phyloP scores from a whole-genome alignment of 2,888 invertebrate genomes.

The Yponomeuta evonymella region DNA sequence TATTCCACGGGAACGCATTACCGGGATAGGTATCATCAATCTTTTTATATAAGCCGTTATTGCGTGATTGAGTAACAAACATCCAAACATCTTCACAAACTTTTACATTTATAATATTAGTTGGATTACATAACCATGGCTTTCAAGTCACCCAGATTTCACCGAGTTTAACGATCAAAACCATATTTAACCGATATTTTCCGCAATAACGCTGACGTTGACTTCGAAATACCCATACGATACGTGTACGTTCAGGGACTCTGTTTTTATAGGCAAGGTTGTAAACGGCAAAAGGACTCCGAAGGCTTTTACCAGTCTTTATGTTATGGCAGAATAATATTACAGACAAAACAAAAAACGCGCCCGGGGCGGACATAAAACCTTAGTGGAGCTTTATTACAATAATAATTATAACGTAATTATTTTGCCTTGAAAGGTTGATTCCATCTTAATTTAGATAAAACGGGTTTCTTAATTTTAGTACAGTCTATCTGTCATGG shows the following conservation, averaged over 20 bases:
- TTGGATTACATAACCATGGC: too few relatives aligned
- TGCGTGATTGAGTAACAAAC: too few relatives aligned
- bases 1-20: too few relatives aligned
- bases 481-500: too few relatives aligned
- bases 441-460: neutral
- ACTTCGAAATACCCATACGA: neutral
- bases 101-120: too few relatives aligned
- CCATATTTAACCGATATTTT: neutral
- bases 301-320: constrained; percentile 12
- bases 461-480: neutral
- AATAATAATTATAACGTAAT: neutral
- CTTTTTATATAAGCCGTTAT: too few relatives aligned
- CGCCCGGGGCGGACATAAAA: neutral
- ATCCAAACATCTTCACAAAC: too few relatives aligned
- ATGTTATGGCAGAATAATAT: neutral
- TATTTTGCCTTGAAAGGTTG: neutral
- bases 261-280: neutral
- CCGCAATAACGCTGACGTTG: neutral
- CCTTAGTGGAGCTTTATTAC: neutral
- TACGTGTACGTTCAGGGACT: neutral
- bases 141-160: too few relatives aligned
- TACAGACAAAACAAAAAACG: constrained; percentile 7
- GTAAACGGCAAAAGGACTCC: neutral
- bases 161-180: too few relatives aligned
- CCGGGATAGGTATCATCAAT: too few relatives aligned